Conservation (phyloP, 2,113 vertebrate genomes). For the Polypterus senegalus region DNA sequence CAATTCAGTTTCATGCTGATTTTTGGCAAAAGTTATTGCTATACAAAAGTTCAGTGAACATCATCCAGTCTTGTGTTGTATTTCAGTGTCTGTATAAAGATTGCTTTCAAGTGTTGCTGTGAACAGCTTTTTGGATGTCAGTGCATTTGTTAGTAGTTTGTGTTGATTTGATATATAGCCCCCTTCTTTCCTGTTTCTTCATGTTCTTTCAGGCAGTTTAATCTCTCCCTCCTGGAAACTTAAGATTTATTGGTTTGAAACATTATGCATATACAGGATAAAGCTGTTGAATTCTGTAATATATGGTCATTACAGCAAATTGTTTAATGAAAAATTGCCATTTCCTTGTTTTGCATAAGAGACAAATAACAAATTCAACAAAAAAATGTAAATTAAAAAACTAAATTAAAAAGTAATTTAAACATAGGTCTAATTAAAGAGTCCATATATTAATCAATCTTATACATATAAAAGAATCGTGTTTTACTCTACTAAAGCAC, state of each 20-base stretch:
- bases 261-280: slow-evolving; percentile 32
- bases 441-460: no score
- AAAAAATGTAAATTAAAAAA: no score
- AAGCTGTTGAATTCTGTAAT: no score
- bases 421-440: no score
- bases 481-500: no score
- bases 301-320: no score
- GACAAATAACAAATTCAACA: no score
- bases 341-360: no score
- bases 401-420: no score
- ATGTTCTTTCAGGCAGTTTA: slow-evolving; percentile 42
- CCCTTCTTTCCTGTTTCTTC: slow-evolving; percentile 33
- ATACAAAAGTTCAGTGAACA: background rate
- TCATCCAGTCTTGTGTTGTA: background rate
- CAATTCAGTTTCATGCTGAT: no score
- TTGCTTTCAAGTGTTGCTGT: background rate
- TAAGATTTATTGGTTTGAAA: slow-evolving; percentile 51
- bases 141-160: slow-evolving; percentile 22
- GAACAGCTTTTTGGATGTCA: background rate
- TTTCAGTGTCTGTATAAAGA: background rate
- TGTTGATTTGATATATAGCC: slow-evolving; percentile 45
- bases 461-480: no score
- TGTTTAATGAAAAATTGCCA: no score
- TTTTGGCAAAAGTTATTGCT: slow-evolving; percentile 2
- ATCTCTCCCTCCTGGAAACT: slow-evolving; percentile 42